phyloP scores from a whole-genome alignment of 2,888 invertebrate genomes.

The Macrosoma leucophasiata region DNA sequence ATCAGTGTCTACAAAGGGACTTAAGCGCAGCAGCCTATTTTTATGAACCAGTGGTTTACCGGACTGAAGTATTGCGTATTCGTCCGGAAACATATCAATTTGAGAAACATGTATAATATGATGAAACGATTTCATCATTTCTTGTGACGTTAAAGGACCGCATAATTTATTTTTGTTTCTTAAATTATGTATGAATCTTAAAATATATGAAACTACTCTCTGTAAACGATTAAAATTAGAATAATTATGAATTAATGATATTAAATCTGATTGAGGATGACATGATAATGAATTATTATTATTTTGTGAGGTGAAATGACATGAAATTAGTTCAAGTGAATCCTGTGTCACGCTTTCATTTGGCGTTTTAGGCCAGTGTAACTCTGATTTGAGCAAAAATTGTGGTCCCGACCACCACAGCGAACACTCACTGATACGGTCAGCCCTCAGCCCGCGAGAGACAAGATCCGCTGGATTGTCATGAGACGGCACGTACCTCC shows the following conservation, averaged over 20 bases:
- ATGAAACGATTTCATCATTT: constrained; percentile 6
- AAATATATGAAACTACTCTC: constrained; percentile 7
- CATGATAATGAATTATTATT: no score
- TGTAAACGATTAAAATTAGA: constrained; percentile 11
- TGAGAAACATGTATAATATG: constrained; percentile 10
- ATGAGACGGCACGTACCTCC: constrained; percentile 12
- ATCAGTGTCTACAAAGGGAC: constrained; percentile 8
- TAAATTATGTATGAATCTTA: constrained; percentile 7
- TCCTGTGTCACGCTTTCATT: no score
- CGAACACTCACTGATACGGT: constrained; percentile 2
- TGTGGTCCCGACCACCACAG: constrained; percentile 17
- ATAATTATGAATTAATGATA: constrained; percentile 2
- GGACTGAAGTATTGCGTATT: constrained; percentile 5
- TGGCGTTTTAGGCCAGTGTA: constrained; percentile 7
- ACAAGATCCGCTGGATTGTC: constrained; percentile 13
- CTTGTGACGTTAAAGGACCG: constrained; percentile 1
- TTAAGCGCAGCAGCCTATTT: constrained; percentile 3
- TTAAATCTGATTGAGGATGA: no score
- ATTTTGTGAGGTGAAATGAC: no score
- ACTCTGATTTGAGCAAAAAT: constrained; percentile 3
- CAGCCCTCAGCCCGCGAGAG: constrained; percentile 13
- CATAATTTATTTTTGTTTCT: constrained; percentile 2
- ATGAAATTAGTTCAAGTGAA: no score
- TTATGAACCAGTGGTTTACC: constrained; percentile 7
- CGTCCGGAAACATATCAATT: constrained; percentile 3